phyloP scores from a whole-genome alignment of 2,113 vertebrate genomes.

The Lepisosteus oculatus region DNA sequence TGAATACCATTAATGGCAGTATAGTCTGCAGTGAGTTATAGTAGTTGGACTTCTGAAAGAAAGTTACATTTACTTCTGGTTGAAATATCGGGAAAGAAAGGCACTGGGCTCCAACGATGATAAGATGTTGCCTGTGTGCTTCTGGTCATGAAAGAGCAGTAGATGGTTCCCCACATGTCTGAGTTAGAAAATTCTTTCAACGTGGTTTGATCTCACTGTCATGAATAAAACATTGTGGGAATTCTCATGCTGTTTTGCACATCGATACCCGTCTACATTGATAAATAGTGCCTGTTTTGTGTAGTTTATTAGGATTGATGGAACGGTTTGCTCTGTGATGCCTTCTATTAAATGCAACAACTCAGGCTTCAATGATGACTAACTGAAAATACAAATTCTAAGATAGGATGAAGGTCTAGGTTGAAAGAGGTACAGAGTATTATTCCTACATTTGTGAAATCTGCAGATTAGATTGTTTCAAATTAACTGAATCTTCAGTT shows the following conservation, averaged over 20 bases:
- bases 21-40: background rate
- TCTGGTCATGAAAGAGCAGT: background rate
- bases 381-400: slow-evolving; percentile 1
- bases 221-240: too few relatives aligned
- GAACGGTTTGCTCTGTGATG: slow-evolving; percentile 1
- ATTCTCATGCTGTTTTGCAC: too few relatives aligned
- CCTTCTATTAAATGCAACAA: slow-evolving; percentile 9
- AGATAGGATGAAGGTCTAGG: slow-evolving; percentile 15
- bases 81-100: background rate
- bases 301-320: slow-evolving; percentile 7
- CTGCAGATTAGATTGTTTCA: too few relatives aligned
- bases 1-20: background rate
- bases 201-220: too few relatives aligned
- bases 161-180: background rate
- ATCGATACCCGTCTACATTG: too few relatives aligned
- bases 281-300: background rate
- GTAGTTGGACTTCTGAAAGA: background rate
- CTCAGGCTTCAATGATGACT: slow-evolving; percentile 9
- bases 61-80: background rate
- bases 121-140: background rate
- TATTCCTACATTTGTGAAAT: too few relatives aligned
- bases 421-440: background rate
- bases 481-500: too few relatives aligned
- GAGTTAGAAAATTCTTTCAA: background rate
- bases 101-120: background rate